Base-by-base conservation (phyloP, 2,113 vertebrate genomes). In the Platichthys flesus region DNA sequence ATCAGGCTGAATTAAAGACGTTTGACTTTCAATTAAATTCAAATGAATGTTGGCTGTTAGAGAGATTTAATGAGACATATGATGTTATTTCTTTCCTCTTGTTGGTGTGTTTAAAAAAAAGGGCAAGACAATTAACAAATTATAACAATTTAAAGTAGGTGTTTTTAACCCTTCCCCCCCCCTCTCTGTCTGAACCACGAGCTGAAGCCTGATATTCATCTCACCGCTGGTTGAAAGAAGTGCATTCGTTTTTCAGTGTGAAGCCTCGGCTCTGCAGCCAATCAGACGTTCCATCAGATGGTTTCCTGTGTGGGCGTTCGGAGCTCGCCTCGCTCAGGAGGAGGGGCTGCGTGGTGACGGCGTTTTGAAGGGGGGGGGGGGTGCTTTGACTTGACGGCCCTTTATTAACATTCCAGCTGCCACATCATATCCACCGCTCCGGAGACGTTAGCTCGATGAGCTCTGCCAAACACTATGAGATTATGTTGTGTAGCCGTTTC, bases 401-500 rank as follows among this genome's bases (percentile, higher is more conserved):
- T 61, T 80, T 37, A 77, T 88, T 84, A 78, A 82, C 80, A 85
- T 89, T 87, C 85, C 84, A 65, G 78, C 76, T 79, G 86, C 79
- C 74, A 81, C 61, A 9, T 75, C 75, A 45, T 23, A 70, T 79
- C 68, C 76, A 60, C 55, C 62, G 3, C 63, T 59, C 55, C 10
- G 35, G n/a, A 23, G 20, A 13, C 20, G 13, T 55, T 51, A 5
- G 71, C 28, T 28, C 18, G 13, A 49, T 15, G 0, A 40, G 49
- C 67, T 75, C 64, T 57, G 66, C 64, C 61, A 66, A 73, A 69
- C 23, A 4, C 65, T 0, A 15, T 13, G n/a, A 65, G 71, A 57
- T 31, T 52, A 18, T 28, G 12, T 62, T 71, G 61, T 68, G 45
- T 55, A 67, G 66, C 45, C 52, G 1, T 68, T 76, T 76, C 52